A percentile compares a stretch with the other conserved stretches of the same genome.
phyloP scores from a whole-genome alignment of 2,797 vertebrate genomes.

The Channallabes apus region DNA sequence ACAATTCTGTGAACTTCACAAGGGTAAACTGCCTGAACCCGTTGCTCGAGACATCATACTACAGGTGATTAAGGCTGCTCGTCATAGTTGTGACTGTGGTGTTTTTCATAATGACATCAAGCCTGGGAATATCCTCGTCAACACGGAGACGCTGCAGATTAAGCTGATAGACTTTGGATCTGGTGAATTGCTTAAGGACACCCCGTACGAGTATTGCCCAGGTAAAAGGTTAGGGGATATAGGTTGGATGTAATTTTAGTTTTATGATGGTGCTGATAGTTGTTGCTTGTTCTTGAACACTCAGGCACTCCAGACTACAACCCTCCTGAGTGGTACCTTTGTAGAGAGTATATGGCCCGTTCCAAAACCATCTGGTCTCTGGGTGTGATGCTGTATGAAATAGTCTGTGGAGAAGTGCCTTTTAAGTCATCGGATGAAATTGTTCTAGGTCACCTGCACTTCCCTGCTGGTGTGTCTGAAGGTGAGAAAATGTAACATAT shows the following conservation, averaged over 20 bases:
- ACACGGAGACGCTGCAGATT: background rate
- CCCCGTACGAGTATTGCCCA: background rate
- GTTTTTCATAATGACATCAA: constrained; percentile 20
- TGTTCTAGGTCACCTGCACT: no score
- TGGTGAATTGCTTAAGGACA: background rate
- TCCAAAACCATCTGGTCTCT: no score
- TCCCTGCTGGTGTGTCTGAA: no score
- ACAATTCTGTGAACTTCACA: background rate
- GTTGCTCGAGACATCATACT: background rate
- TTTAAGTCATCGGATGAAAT: no score
- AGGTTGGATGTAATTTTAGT: no score
- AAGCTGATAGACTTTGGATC: constrained; percentile 25
- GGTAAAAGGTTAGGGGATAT: background rate
- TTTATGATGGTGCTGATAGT: background rate
- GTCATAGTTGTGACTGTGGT: background rate
- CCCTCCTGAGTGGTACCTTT: background rate
- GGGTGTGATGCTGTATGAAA: no score
- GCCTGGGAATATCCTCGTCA: background rate
- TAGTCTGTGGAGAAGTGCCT: no score
- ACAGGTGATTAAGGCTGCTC: background rate
- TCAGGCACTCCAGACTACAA: background rate
- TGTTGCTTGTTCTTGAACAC: background rate
- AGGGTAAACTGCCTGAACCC: background rate
- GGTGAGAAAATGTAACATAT: no score
- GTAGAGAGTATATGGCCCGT: no score